A percentile compares a stretch with the other conserved stretches of the same genome.
Evolutionary conservation across 2,888 invertebrate species (phyloP).

Genomic region (Cosmorhoe ocellata): DNA sequence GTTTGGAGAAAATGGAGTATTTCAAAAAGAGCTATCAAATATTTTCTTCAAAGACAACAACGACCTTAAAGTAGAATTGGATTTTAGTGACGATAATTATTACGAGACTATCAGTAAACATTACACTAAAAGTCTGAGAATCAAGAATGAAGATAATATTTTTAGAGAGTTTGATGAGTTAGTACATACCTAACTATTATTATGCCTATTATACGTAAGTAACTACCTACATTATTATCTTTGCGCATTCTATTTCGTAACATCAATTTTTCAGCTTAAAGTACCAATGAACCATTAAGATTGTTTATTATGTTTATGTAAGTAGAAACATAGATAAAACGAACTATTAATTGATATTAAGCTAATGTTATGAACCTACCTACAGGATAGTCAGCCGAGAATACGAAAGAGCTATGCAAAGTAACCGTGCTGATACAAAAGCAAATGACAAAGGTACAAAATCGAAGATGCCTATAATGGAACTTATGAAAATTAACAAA

Average conservation of each 20-base stretch:
- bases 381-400: constrained; percentile 38
- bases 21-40: constrained; percentile 1
- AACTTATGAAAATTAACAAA: neutral
- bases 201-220: no score
- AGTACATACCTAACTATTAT: neutral
- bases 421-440: constrained; percentile 4
- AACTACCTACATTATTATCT: no score
- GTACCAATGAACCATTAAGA: no score
- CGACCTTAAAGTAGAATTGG: constrained; percentile 48
- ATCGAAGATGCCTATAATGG: neutral
- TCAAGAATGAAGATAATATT: constrained; percentile 29
- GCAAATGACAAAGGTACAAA: neutral
- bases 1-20: neutral
- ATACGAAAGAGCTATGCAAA: constrained; percentile 14
- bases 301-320: no score
- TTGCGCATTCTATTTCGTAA: no score
- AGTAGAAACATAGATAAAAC: constrained; percentile 9
- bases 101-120: constrained; percentile 45
- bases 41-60: constrained; percentile 39
- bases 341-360: no score
- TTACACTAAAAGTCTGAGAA: constrained; percentile 28
- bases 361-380: neutral
- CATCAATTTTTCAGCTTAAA: no score
- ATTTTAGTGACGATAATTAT: constrained; percentile 45
- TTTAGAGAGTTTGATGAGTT: constrained; percentile 43